Base-by-base conservation (phyloP, 2,888 invertebrate genomes). In the Clusia tigrina region DNA sequence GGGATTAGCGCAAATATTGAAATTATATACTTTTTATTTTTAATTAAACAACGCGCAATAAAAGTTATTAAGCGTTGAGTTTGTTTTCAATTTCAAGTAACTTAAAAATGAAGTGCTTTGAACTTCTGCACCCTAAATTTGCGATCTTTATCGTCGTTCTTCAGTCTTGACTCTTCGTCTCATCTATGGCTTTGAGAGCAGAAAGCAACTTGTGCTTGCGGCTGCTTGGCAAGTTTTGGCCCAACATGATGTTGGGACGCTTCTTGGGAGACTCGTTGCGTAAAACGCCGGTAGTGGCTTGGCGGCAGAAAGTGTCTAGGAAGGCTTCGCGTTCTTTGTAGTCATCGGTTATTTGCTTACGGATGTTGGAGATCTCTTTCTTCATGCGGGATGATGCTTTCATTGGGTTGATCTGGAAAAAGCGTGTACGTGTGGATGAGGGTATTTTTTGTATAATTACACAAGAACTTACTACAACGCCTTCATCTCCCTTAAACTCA, bases 171-270 rank as follows among this genome's bases (percentile, higher is more conserved):
- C 74, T 74, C 62, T 77, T 76, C 58, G 74, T 76, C 54, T 78
- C 77, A 74, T 89, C 89, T 66, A 90, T 89, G 22, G 88, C 88
- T 72, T 88, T 87, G 64, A 90, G 84, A 1, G 88, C 87, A 15
- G 88, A 89, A 58, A 90, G 81, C 48, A 90, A 78, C 72, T 88
- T 87, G 55, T 85, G 85, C 74, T 89, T 89, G 48, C 81, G 80
- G 24, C 70, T 77, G 61, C 86, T 86, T 10, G 68, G 65, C 23
- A 60, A 60, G 10, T 64, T 67, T 6, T 67, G 66, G 57, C 54
- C 63, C 18, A 69, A 66, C 20, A 64, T 42, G 15, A 70, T 67
- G 56, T 56, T 72, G 53, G 67, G 74, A 18, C 71, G 69, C 48
- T 74, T 75, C 63, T 74, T 71, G 46, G 61, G 61, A 5, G 42